Evolutionary conservation across 2,113 vertebrate genomes (phyloP).

Genomic region (Puntigrus tetrazona): DNA sequence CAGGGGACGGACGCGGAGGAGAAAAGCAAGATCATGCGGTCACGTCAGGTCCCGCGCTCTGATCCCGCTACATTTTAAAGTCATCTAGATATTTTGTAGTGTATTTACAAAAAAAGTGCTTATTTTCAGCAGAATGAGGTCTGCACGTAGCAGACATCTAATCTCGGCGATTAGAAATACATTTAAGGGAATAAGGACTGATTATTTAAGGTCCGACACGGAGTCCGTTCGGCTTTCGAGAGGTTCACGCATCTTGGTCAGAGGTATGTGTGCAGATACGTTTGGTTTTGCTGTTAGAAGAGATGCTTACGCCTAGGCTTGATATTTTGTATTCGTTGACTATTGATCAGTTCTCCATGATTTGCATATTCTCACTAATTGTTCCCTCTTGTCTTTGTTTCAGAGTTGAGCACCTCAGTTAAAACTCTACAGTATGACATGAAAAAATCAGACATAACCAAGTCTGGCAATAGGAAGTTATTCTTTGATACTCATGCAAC

Average conservation of each 20-base stretch:
- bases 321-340: background rate
- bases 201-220: background rate
- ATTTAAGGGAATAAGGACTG: background rate
- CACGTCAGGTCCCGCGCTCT: background rate
- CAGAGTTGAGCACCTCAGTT: slow-evolving; percentile 76
- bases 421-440: slow-evolving; percentile 69
- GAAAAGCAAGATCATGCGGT: slow-evolving; percentile 15
- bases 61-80: background rate
- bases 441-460: slow-evolving; percentile 66
- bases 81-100: background rate
- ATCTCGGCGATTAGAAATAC: background rate
- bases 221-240: background rate
- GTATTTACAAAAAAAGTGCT: background rate
- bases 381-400: slow-evolving; percentile 2
- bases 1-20: background rate
- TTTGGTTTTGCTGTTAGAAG: background rate
- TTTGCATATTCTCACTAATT: slow-evolving; percentile 35
- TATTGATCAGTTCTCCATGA: background rate
- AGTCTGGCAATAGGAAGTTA: slow-evolving; percentile 73
- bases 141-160: background rate
- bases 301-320: background rate
- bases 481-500: slow-evolving; percentile 92
- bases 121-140: background rate
- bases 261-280: slow-evolving; percentile 53
- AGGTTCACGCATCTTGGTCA: slow-evolving; percentile 27